Conservation (phyloP, 2,888 invertebrate genomes). For the Sphaeridia pumilis region DNA sequence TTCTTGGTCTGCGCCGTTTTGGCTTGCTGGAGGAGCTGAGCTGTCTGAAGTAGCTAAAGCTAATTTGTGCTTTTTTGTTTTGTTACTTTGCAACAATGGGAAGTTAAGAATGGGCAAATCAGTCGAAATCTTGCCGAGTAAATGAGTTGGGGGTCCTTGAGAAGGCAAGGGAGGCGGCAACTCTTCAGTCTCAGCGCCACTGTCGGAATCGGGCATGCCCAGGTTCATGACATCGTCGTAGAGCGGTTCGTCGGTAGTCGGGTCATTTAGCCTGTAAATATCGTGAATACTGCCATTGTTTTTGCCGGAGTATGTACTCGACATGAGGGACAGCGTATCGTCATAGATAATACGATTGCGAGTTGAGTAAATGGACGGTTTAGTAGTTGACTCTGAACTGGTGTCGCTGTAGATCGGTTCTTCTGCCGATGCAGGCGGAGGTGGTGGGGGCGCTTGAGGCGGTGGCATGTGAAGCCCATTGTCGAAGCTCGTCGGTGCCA, state of each 20-base stretch:
- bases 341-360: conserved; percentile 27
- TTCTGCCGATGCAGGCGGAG: conserved; percentile 9
- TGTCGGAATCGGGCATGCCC: conserved; percentile 19
- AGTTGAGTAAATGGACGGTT: neutral
- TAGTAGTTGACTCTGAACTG: neutral
- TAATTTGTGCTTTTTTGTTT: too few species aligned
- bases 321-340: conserved; percentile 30
- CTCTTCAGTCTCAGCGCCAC: conserved; percentile 29
- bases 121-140: conserved; percentile 22
- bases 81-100: conserved; percentile 14
- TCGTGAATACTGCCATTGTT: conserved; percentile 3
- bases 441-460: conserved; percentile 3
- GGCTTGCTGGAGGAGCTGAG: neutral
- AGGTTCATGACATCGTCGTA: conserved; percentile 35
- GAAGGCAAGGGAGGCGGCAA: conserved; percentile 34
- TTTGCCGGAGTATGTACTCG: conserved; percentile 14
- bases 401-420: neutral
- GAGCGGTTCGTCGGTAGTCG: conserved; percentile 24
- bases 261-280: neutral
- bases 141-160: conserved; percentile 30
- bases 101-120: conserved; percentile 30
- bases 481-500: too few species aligned
- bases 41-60: neutral
- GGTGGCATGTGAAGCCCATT: too few species aligned
- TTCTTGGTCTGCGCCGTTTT: too few species aligned